These are phyloP conservation scores for Mayetiola destructor DNA, from an alignment of 2,888 invertebrate genomes.

Conservation along the genomic window DNA sequence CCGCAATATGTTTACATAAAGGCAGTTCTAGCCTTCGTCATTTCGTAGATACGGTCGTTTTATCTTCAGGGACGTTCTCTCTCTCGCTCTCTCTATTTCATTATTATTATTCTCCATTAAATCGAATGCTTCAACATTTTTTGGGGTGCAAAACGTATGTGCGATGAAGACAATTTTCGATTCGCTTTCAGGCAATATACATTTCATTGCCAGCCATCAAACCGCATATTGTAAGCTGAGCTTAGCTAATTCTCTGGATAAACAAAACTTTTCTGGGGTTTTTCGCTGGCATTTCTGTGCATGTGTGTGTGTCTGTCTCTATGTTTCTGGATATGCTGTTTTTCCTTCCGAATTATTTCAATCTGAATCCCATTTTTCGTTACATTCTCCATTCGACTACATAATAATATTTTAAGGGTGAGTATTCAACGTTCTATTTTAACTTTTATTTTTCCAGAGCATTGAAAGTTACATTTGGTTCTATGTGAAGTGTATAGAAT, in stretches of 20 bases:
- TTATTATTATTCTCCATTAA: neutral
- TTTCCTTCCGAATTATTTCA: too few relatives aligned
- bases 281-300: too few relatives aligned
- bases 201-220: neutral
- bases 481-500: neutral
- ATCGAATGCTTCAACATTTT: neutral
- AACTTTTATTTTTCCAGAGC: too few relatives aligned
- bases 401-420: neutral
- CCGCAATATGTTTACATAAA: neutral
- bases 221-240: slow-evolving; percentile 2
- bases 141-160: neutral
- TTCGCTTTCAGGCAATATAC: neutral
- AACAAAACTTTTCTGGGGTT: too few relatives aligned
- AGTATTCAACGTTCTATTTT: neutral
- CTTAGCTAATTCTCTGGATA: slow-evolving; percentile 1
- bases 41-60: neutral
- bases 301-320: too few relatives aligned
- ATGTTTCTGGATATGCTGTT: too few relatives aligned
- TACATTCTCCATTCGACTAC: neutral
- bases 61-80: neutral
- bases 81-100: neutral
- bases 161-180: too few relatives aligned
- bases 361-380: too few relatives aligned
- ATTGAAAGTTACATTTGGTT: neutral
- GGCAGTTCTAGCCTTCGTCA: neutral